phyloP scores from a whole-genome alignment of 2,888 invertebrate species.

The Trissolcus brochymenae region DNA sequence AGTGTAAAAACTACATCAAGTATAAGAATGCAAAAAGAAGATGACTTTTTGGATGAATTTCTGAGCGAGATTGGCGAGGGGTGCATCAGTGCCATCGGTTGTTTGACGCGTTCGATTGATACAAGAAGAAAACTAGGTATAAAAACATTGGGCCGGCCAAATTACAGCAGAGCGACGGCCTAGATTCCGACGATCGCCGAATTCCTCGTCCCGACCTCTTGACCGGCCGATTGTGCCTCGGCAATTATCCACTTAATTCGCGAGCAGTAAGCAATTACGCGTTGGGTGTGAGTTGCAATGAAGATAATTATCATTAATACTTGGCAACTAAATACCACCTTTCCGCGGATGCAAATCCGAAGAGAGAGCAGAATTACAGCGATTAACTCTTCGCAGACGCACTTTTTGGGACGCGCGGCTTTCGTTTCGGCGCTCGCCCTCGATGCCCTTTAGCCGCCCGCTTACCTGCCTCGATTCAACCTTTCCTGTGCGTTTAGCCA shows the following conservation, averaged over 20 bases:
- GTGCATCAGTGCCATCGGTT: slow-evolving; percentile 41
- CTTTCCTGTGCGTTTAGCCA: slow-evolving; percentile 33
- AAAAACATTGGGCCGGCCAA: slow-evolving; percentile 22
- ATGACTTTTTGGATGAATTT: not conserved
- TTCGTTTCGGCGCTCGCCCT: slow-evolving; percentile 45
- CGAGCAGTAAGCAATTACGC: slow-evolving; percentile 59
- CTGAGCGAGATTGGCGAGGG: slow-evolving; percentile 4
- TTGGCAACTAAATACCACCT: slow-evolving; percentile 63
- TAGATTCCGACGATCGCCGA: slow-evolving; percentile 61
- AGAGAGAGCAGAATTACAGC: slow-evolving; percentile 51
- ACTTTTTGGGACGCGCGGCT: slow-evolving; percentile 39
- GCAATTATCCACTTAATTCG: slow-evolving; percentile 64
- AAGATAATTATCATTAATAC: slow-evolving; percentile 63
- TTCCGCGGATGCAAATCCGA: slow-evolving; percentile 63
- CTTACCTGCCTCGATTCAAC: slow-evolving; percentile 44
- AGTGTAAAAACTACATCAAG: not conserved
- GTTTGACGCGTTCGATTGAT: slow-evolving; percentile 54
- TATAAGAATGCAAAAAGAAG: not conserved
- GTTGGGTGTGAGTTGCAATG: slow-evolving; percentile 62
- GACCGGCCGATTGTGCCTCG: slow-evolving; percentile 60
- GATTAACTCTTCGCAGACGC: slow-evolving; percentile 54
- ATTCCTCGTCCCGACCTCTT: slow-evolving; percentile 61
- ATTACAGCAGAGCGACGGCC: slow-evolving; percentile 57
- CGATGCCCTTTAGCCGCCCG: slow-evolving; percentile 50
- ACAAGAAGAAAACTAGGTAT: slow-evolving; percentile 7